phyloP scores from a whole-genome alignment of 2,113 vertebrate genomes.

The Galbula dea region DNA sequence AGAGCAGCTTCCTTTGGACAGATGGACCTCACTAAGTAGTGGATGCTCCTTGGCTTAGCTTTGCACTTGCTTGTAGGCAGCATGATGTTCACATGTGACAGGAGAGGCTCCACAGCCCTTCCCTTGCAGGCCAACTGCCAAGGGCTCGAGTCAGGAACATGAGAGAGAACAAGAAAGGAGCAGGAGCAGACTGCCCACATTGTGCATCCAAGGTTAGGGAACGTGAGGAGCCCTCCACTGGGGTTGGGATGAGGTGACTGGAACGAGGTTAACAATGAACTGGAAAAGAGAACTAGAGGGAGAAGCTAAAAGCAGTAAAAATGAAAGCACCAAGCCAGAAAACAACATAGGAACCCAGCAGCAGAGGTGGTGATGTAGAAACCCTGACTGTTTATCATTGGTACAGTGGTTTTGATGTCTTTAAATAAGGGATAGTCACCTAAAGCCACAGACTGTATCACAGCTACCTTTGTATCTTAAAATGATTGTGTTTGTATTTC shows the following conservation, averaged over 20 bases:
- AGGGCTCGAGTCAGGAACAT: background rate
- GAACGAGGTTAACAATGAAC: background rate
- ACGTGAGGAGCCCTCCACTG: rapidly evolving
- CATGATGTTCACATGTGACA: background rate
- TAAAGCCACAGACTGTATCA: background rate
- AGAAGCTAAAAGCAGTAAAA: background rate
- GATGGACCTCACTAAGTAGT: conserved; percentile 2
- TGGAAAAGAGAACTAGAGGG: background rate
- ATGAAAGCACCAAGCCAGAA: background rate
- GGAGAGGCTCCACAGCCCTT: background rate
- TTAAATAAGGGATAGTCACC: background rate
- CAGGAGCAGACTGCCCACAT: background rate
- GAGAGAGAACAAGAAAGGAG: background rate
- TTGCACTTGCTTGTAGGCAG: background rate
- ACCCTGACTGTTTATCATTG: background rate
- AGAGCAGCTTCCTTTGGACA: conserved; percentile 34
- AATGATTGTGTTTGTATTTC: background rate
- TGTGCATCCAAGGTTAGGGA: background rate
- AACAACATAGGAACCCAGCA: background rate
- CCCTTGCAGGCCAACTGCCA: background rate
- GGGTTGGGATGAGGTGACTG: background rate
- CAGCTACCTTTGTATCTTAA: background rate
- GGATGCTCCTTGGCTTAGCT: background rate
- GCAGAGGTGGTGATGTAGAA: background rate
- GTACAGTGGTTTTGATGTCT: background rate